These are phyloP conservation scores for Arvicanthis niloticus DNA, from an alignment of 2,113 vertebrate species.

Conservation along the genomic window DNA sequence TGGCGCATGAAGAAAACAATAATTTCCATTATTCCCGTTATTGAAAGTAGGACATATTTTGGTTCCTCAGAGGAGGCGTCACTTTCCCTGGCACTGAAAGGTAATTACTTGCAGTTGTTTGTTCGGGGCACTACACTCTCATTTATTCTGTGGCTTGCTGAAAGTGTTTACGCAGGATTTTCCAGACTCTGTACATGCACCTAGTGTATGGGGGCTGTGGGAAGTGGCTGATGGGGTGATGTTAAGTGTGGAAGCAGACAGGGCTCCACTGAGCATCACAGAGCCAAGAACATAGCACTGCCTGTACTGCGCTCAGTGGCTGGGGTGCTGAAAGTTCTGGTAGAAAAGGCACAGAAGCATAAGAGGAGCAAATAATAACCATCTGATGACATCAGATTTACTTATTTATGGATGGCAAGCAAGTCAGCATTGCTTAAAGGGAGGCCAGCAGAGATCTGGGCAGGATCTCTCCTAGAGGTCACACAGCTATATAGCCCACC, in stretches of 20 bases:
- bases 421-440: neutral
- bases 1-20: neutral
- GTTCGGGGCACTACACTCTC: neutral
- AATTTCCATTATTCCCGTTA: neutral
- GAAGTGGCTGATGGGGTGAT: no score
- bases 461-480: neutral
- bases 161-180: neutral
- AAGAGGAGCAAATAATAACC: no score
- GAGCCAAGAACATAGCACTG: no score
- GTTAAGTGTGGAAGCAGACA: rapidly evolving
- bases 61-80: neutral
- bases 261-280: neutral
- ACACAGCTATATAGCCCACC: no score
- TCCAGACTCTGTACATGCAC: rapidly evolving
- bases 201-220: neutral
- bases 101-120: neutral
- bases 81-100: neutral
- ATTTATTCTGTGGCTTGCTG: neutral
- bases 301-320: neutral
- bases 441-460: no score
- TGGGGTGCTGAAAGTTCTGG: no score
- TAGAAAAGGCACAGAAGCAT: no score
- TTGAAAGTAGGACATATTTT: neutral
- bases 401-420: neutral
- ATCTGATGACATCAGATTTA: rapidly evolving